Base-by-base conservation (phyloP, 2,113 vertebrate species). In the Microcebus jonahi region DNA sequence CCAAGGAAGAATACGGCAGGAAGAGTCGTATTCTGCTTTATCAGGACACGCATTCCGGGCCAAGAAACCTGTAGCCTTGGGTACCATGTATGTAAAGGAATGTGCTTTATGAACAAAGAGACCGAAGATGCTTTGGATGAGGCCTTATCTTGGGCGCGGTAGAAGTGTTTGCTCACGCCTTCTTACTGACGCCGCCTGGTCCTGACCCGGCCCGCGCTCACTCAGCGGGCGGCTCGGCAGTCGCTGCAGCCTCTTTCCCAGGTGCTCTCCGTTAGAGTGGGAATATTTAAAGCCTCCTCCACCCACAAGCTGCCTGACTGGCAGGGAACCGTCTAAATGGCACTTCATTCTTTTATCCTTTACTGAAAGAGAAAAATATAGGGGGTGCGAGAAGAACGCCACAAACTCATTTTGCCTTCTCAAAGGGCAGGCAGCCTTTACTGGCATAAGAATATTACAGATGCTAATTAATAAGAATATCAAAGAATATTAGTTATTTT, bases 311-410 rank as follows among this genome's bases (percentile, higher is more conserved):
- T 39, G 79, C 50, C 68, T 81, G 45, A 20, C 15, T 59, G 65
- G 6, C 8, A 3, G 36, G 67, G n/a, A 80, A 14, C 18, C 25
- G 21, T 82, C 25, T 21, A 77, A 79, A 67, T 31, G 25, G 42
- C 70, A 50, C 61, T 94, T 87, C 25, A 9, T 65, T 65, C n/a
- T 90, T 89, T 77, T 13, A 88, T 63, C 48, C 70, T 88, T 88
- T 45, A 57, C 57, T 36, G 70, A 65, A 48, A 91, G 25, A 48
- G 34, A 14, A 21, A 45, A 48, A 12, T 67, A 67, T 12, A 57
- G 14, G 39, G 39, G 8, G 67, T 18, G 34, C 21, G 57, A 42
- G 82, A 55, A 42, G n/a, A 80, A 55, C 90, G 76, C 45, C 39
- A 21, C 55, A 59, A 73, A 34, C 48, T 39, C 55, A 9, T 39